phyloP scores from a whole-genome alignment of 2,888 invertebrate species.

The Drosophila kokeensis region DNA sequence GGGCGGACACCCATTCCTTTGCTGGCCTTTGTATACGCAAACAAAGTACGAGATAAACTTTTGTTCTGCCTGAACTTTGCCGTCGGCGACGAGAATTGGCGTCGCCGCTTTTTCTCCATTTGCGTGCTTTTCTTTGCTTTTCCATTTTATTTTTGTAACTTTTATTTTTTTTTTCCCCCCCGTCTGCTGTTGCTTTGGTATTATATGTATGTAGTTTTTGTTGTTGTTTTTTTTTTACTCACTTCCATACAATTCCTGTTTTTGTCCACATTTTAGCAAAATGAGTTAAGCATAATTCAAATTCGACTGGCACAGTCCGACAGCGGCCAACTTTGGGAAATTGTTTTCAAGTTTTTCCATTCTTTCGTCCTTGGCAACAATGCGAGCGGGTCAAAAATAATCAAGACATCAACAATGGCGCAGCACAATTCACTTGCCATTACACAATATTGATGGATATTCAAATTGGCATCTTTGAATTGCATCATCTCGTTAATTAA shows the following conservation, averaged over 20 bases:
- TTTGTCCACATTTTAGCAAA: conserved; percentile 55
- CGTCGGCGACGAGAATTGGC: conserved; percentile 14
- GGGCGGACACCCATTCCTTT: background rate
- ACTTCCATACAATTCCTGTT: conserved; percentile 33
- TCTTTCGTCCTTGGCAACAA: conserved; percentile 3
- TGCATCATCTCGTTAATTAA: background rate
- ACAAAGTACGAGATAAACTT: conserved; percentile 79
- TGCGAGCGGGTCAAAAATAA: conserved; percentile 28
- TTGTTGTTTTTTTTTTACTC: conserved; percentile 28
- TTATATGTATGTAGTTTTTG: conserved; percentile 27
- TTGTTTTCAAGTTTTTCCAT: conserved; percentile 57
- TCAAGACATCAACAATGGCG: conserved; percentile 42
- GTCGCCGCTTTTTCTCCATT: conserved; percentile 1
- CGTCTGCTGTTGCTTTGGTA: conserved; percentile 17
- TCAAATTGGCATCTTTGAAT: conserved; percentile 21
- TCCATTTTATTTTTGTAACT: conserved; percentile 24
- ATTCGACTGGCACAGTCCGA: conserved; percentile 29
- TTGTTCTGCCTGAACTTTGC: conserved; percentile 77
- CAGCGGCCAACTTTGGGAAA: conserved; percentile 46
- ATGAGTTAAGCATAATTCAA: conserved; percentile 67
- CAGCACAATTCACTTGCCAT: conserved; percentile 46
- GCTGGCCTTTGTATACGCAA: conserved; percentile 60
- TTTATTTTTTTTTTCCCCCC: conserved; percentile 19
- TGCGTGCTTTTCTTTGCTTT: background rate
- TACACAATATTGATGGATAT: conserved; percentile 45